These are phyloP conservation scores for Trichopria drosophilae DNA, from an alignment of 2,888 invertebrate species.

Conservation along the genomic window DNA sequence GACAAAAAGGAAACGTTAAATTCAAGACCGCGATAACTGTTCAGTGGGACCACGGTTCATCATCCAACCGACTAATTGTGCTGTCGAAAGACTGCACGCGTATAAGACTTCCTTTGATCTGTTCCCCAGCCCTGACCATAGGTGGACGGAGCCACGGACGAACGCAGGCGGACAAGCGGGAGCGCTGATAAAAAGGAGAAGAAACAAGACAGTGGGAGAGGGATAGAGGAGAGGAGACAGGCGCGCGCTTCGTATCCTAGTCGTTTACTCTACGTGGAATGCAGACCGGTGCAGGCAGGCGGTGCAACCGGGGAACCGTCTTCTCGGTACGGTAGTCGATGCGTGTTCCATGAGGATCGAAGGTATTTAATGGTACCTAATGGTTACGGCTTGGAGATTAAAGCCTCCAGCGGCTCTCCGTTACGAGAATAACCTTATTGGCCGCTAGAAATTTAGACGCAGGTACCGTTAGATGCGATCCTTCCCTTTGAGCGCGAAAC, in stretches of 20 bases:
- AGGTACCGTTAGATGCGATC: slow-evolving; percentile 44
- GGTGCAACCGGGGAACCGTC: slow-evolving; percentile 34
- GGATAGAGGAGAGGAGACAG: slow-evolving; percentile 6
- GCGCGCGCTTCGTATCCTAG: not conserved
- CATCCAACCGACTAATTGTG: slow-evolving; percentile 24
- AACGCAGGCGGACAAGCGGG: not conserved
- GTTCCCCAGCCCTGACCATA: too few relatives aligned
- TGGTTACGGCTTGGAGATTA: slow-evolving; percentile 42
- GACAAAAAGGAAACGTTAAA: too few relatives aligned
- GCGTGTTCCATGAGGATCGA: slow-evolving; percentile 43
- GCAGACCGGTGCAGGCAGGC: too few relatives aligned
- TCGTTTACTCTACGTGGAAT: too few relatives aligned
- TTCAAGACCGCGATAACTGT: too few relatives aligned
- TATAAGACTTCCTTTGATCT: slow-evolving; percentile 1
- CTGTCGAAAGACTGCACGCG: slow-evolving; percentile 15
- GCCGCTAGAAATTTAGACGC: slow-evolving; percentile 46
- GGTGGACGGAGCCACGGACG: too few relatives aligned
- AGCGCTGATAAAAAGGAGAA: slow-evolving; percentile 1
- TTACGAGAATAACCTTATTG: slow-evolving; percentile 42
- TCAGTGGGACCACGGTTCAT: too few relatives aligned
- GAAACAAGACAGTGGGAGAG: not conserved
- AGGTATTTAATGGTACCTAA: slow-evolving; percentile 46
- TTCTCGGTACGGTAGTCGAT: slow-evolving; percentile 41
- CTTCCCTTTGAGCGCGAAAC: slow-evolving; percentile 10
- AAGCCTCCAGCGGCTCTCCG: slow-evolving; percentile 41